Percentiles rank a stretch among this genome's conserved stretches.
Evolutionary conservation across 2,888 invertebrate genomes (phyloP).

Genomic region (Tryphoninae sp.): DNA sequence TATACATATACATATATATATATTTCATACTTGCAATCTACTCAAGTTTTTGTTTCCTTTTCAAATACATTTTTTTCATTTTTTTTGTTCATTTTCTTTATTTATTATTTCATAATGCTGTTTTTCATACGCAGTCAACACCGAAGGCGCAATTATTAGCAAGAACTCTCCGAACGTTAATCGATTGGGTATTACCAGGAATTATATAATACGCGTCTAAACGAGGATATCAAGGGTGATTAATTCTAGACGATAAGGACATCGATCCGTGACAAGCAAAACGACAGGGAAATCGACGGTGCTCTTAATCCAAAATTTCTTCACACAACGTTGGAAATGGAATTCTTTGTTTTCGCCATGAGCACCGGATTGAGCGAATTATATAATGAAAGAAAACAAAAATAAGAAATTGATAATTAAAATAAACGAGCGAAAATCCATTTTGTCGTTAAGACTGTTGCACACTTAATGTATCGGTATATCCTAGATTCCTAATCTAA

Average conservation of each 20-base stretch:
- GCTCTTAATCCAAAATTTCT: neutral
- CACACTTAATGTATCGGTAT: slow-evolving; percentile 19
- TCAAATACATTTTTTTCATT: slow-evolving; percentile 63
- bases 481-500: slow-evolving; percentile 36
- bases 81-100: slow-evolving; percentile 68
- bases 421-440: slow-evolving; percentile 12
- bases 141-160: slow-evolving; percentile 77
- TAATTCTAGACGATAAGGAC: slow-evolving; percentile 21
- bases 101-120: slow-evolving; percentile 67
- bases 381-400: too few species aligned
- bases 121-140: slow-evolving; percentile 76
- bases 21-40: slow-evolving; percentile 71
- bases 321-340: too few species aligned
- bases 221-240: slow-evolving; percentile 37
- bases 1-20: slow-evolving; percentile 7
- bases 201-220: slow-evolving; percentile 34
- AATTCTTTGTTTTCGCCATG: neutral
- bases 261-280: neutral
- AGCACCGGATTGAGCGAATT: neutral
- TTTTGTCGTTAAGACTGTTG: slow-evolving; percentile 17
- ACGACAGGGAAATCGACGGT: neutral
- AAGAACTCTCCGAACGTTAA: slow-evolving; percentile 74
- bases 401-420: neutral
- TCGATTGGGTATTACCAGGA: slow-evolving; percentile 73
- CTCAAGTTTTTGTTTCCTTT: slow-evolving; percentile 70